phyloP scores from a whole-genome alignment of 1,140 invertebrate species.

The Bombus waltoni region DNA sequence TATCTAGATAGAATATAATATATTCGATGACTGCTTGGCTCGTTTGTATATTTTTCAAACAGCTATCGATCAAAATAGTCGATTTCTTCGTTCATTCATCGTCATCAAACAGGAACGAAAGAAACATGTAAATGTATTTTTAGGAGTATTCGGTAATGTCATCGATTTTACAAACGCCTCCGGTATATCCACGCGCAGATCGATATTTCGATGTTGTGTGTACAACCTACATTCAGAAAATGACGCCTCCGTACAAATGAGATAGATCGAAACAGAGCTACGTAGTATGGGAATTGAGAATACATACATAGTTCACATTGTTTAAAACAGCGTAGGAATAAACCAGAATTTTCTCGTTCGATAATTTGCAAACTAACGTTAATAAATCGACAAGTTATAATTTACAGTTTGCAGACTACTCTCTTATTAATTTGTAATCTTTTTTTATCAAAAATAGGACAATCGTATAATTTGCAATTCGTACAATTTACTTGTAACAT shows the following conservation, averaged over 20 bases:
- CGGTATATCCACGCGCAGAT: slow-evolving; percentile 34
- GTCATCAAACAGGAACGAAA: background rate
- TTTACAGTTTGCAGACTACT: background rate
- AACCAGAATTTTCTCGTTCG: background rate
- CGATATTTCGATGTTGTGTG: slow-evolving; percentile 47
- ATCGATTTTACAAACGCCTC: slow-evolving; percentile 51
- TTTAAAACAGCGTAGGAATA: background rate
- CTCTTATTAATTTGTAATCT: background rate
- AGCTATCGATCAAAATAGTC: background rate
- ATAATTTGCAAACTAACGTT: background rate
- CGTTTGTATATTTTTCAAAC: background rate
- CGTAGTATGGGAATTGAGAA: background rate
- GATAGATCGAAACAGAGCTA: background rate
- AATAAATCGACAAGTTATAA: background rate
- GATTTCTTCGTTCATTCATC: background rate
- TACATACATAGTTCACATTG: background rate
- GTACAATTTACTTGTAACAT: background rate
- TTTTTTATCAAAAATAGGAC: background rate
- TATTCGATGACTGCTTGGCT: background rate
- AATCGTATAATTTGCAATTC: background rate
- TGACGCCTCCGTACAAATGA: background rate
- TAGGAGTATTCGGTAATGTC: background rate
- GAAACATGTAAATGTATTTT: background rate
- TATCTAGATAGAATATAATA: background rate
- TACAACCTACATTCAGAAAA: slow-evolving; percentile 56